Conservation (phyloP, 2,888 invertebrate genomes). For the Piscicola geometra region DNA sequence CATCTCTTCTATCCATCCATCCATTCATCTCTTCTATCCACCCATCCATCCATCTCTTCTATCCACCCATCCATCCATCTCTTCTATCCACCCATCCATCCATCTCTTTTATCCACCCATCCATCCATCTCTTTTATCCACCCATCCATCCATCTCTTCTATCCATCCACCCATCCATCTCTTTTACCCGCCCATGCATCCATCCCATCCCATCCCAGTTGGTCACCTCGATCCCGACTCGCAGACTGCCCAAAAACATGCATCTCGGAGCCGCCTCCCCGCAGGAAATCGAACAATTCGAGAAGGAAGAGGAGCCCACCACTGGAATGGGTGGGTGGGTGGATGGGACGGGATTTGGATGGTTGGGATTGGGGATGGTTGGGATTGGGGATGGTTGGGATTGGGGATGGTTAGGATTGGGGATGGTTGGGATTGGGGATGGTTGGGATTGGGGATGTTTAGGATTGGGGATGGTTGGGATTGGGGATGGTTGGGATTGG, state of each 20-base stretch:
- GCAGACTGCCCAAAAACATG: conserved; percentile 71
- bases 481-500: neutral
- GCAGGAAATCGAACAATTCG: conserved; percentile 47
- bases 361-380: too few species aligned
- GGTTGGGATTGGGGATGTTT: neutral
- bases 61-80: neutral
- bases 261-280: conserved; percentile 51
- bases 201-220: conserved; percentile 65
- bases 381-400: too few species aligned
- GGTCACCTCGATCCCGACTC: conserved; percentile 90
- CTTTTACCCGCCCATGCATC: neutral
- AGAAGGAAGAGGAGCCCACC: conserved; percentile 42
- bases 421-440: too few species aligned
- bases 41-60: neutral
- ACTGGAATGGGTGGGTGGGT: conserved; percentile 47
- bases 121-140: neutral
- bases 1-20: too few species aligned
- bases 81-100: neutral
- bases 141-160: too few species aligned
- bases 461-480: neutral
- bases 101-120: neutral
- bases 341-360: too few species aligned
- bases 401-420: too few species aligned
- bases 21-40: too few species aligned
- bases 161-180: neutral